Evolutionary conservation across 2,888 invertebrate genomes (phyloP).

Genomic region (Chrysodeixis includens): DNA sequence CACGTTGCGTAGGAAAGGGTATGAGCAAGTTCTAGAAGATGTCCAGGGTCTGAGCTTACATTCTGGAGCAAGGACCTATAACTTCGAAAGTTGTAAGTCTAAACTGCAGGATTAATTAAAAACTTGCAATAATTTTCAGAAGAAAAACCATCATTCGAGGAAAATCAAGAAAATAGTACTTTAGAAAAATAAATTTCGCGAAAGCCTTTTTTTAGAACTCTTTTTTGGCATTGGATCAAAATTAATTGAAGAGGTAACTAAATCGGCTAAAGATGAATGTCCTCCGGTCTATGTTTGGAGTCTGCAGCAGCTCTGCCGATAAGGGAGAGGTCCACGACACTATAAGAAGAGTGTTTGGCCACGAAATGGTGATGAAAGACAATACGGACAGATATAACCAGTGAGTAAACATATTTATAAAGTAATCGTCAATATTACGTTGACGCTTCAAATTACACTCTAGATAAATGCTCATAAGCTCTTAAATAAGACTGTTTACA

Average conservation of each 20-base stretch:
- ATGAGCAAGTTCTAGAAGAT: slow-evolving; percentile 1
- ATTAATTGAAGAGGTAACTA: neutral
- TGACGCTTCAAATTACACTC: no score
- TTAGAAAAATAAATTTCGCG: neutral
- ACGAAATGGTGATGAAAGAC: slow-evolving; percentile 83
- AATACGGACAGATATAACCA: slow-evolving; percentile 78
- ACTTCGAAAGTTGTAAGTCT: neutral
- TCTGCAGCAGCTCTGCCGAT: slow-evolving; percentile 81
- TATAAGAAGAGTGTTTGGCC: slow-evolving; percentile 79
- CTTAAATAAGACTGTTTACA: no score
- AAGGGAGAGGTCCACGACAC: slow-evolving; percentile 83
- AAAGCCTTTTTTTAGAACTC: neutral
- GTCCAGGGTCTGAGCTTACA: slow-evolving; percentile 9
- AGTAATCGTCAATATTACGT: no score
- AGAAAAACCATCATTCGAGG: neutral
- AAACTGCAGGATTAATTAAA: neutral
- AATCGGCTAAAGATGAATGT: slow-evolving; percentile 78
- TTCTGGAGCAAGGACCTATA: neutral
- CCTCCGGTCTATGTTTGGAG: slow-evolving; percentile 83
- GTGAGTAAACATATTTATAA: slow-evolving; percentile 62
- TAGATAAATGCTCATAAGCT: no score
- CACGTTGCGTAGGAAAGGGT: neutral
- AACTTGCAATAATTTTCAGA: neutral
- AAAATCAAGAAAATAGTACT: neutral
- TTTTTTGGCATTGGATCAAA: neutral